phyloP scores from a whole-genome alignment of 2,888 invertebrate genomes.

The Caenorhabditis sulstoni region DNA sequence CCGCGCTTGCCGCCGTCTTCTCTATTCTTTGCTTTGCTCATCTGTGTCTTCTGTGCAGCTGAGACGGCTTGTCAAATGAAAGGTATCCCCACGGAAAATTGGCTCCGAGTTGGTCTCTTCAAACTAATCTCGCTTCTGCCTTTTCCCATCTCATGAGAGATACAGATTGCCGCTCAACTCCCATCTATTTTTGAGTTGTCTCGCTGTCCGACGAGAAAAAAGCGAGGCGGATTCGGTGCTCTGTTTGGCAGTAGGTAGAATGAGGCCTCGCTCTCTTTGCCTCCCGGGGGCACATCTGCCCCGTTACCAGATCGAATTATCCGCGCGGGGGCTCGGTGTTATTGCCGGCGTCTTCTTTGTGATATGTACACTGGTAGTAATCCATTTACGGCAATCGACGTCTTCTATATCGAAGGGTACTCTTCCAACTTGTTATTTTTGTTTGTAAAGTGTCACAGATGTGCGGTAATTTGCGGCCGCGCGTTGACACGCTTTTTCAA shows the following conservation, averaged over 20 bases:
- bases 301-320: conserved; percentile 67
- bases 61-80: too few relatives aligned
- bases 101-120: too few relatives aligned
- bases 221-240: background rate
- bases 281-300: conserved; percentile 65
- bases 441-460: conserved; percentile 47
- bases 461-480: conserved; percentile 50
- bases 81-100: too few relatives aligned
- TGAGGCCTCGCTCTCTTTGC: conserved; percentile 51
- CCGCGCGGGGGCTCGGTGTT: conserved; percentile 50
- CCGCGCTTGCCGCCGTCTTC: conserved; percentile 16
- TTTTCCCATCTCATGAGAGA: too few relatives aligned
- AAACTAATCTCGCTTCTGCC: too few relatives aligned
- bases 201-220: too few relatives aligned
- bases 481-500: conserved; percentile 24
- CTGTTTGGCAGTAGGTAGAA: conserved; percentile 44
- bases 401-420: conserved; percentile 54
- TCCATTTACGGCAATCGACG: conserved; percentile 66
- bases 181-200: conserved; percentile 2
- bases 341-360: conserved; percentile 68
- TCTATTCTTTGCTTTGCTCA: background rate
- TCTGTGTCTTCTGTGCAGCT: background rate
- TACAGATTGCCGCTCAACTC: background rate
- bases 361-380: conserved; percentile 66
- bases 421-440: conserved; percentile 58